Base-by-base conservation (phyloP, 1,140 invertebrate genomes). In the Micrasema longulum region DNA sequence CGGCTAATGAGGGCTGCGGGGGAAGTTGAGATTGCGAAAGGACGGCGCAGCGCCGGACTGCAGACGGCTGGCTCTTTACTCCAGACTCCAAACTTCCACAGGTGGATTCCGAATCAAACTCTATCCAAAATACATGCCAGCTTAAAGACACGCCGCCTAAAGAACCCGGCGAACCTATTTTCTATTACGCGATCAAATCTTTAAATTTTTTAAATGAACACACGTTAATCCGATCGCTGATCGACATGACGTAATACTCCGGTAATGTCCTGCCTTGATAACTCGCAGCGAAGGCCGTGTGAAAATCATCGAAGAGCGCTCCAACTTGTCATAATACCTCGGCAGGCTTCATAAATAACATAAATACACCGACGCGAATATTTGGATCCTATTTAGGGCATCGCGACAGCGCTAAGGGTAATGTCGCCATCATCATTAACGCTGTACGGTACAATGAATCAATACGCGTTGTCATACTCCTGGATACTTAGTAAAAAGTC, bases 1-100 rank as follows among this genome's bases (percentile, higher is more conserved):
- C 55, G 68, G 57, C 64, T 74, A 74, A 74, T 74, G 68, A 70
- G 57, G 23, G 60, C 52, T 26, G 26, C 26, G n/a, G n/a, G n/a
- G 14, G 62, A 35, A n/a, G n/a, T n/a, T n/a, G n/a, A n/a, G n/a
- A n/a, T n/a, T n/a, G n/a, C n/a, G n/a, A n/a, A n/a, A n/a, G n/a
- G n/a, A n/a, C n/a, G n/a, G n/a, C n/a, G n/a, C n/a, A n/a, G n/a
- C n/a, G 9, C 69, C n/a, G 6, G 65, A 12, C 41, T 36, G 20
- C 65, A 14, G 45, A 20, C 22, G 43, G 35, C 7, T 26, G 14
- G 7, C 45, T 7, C 45, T 47, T n/a, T n/a, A n/a, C n/a, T n/a
- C n/a, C n/a, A n/a, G n/a, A n/a, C n/a, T n/a, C n/a, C n/a, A n/a
- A n/a, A n/a, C n/a, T 22, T 26, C 47, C 20, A 48, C 47, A 48